phyloP scores from a whole-genome alignment of 35 echinoderm and acorn worm genomes.

The Apostichopus californicus region DNA sequence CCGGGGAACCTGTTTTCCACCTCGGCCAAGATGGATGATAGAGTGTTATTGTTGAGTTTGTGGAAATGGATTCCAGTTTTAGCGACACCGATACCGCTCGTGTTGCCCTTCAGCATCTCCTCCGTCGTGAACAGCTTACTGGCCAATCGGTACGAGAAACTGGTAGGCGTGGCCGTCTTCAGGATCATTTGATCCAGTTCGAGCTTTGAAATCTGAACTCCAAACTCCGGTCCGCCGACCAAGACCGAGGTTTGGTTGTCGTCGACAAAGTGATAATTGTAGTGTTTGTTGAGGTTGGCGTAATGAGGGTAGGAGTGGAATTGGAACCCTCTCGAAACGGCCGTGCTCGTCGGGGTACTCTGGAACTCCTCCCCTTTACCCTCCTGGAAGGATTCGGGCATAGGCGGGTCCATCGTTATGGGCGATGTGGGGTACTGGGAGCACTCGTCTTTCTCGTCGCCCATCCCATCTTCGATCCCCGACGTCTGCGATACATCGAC shows the following conservation, averaged over 20 bases:
- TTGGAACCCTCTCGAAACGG: not conserved
- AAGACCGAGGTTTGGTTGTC: not conserved
- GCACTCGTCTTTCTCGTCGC: constrained; percentile 37
- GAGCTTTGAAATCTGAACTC: constrained; percentile 7
- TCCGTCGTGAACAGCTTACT: constrained; percentile 69
- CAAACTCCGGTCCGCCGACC: constrained; percentile 43
- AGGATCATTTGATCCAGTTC: constrained; percentile 71
- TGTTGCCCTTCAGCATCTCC: constrained; percentile 72
- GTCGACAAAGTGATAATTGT: constrained; percentile 52
- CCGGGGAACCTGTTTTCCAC: constrained; percentile 66
- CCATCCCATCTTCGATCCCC: not conserved
- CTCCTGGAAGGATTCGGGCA: not conserved
- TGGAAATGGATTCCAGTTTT: constrained; percentile 58
- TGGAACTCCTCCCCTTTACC: not conserved
- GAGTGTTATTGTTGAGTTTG: constrained; percentile 57
- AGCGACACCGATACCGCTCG: constrained; percentile 53
- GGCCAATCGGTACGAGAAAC: constrained; percentile 70
- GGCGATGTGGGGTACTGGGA: constrained; percentile 36
- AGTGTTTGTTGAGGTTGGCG: constrained; percentile 40
- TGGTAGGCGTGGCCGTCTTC: constrained; percentile 61
- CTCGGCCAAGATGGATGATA: constrained; percentile 55
- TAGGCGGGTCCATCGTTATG: constrained; percentile 33
- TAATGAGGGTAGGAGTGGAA: constrained; percentile 32
- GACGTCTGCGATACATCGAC: not conserved
- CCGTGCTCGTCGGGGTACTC: not conserved